Evolutionary conservation across 1,140 invertebrate species (phyloP).

Genomic region (Tribolium madens): DNA sequence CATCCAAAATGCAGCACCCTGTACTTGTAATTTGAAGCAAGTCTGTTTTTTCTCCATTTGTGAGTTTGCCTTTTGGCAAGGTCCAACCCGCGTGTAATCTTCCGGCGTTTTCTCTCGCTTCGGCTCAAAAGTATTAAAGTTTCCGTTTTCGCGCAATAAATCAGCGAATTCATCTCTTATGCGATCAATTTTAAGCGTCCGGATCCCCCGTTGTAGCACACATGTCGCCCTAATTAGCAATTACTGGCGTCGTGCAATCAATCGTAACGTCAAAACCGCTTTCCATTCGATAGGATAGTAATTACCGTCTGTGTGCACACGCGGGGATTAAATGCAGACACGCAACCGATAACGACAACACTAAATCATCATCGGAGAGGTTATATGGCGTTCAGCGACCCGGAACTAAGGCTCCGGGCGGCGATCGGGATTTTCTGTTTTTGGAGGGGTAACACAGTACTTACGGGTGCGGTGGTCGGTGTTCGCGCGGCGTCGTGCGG

Average conservation of each 20-base stretch:
- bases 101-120: no score
- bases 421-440: no score
- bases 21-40: no score
- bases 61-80: no score
- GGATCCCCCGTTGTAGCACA: slow-evolving; percentile 38
- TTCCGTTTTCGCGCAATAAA: slow-evolving; percentile 8
- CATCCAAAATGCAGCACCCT: no score
- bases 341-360: slow-evolving; percentile 31
- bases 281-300: slow-evolving; percentile 46
- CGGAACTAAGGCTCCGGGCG: neutral
- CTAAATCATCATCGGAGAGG: slow-evolving; percentile 37
- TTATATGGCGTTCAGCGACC: slow-evolving; percentile 2
- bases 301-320: slow-evolving; percentile 44
- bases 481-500: slow-evolving; percentile 57
- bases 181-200: slow-evolving; percentile 22
- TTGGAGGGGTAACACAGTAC: slow-evolving; percentile 33
- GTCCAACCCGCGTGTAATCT: no score
- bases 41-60: no score
- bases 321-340: slow-evolving; percentile 35
- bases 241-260: slow-evolving; percentile 44
- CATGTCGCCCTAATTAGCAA: slow-evolving; percentile 50
- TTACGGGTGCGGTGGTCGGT: slow-evolving; percentile 61
- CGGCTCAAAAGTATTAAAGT: no score
- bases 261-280: slow-evolving; percentile 32
- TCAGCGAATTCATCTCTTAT: slow-evolving; percentile 15